These are phyloP conservation scores for Chelmon rostratus DNA, from an alignment of 2,797 vertebrate species.

Conservation along the genomic window DNA sequence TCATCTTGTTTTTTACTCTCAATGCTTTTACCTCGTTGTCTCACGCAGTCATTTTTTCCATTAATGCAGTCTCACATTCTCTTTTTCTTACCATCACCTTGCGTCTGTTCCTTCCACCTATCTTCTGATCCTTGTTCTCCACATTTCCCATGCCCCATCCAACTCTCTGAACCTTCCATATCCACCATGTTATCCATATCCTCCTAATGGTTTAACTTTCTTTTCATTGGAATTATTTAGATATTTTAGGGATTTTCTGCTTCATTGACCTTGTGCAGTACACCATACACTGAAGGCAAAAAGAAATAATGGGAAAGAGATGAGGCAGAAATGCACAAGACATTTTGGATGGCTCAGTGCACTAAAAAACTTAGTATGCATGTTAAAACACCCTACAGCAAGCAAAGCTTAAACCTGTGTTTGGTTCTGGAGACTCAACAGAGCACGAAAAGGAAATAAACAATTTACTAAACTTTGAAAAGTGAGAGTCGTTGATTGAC, in stretches of 20 bases:
- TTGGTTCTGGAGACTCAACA: background rate
- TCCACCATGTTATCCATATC: background rate
- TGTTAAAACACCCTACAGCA: slow-evolving; percentile 6
- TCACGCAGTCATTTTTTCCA: slow-evolving; percentile 11
- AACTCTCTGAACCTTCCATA: background rate
- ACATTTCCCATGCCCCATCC: background rate
- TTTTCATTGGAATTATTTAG: background rate
- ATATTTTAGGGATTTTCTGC: background rate
- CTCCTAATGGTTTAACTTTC: background rate
- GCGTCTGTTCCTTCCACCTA: background rate
- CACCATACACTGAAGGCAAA: background rate
- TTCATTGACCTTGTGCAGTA: background rate
- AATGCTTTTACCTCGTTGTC: background rate
- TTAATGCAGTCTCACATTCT: background rate
- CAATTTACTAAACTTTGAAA: background rate
- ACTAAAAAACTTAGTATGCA: background rate
- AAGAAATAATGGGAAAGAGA: background rate
- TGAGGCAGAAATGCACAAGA: slow-evolving; percentile 1
- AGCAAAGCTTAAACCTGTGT: background rate
- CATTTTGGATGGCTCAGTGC: background rate
- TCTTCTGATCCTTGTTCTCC: background rate
- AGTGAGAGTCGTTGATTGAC: slow-evolving; percentile 2
- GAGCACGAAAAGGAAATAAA: background rate
- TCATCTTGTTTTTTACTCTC: slow-evolving; percentile 5
- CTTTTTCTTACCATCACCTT: background rate